These are phyloP conservation scores for Balanococcus diminutus DNA, from an alignment of 2,888 invertebrate genomes.

Conservation along the genomic window DNA sequence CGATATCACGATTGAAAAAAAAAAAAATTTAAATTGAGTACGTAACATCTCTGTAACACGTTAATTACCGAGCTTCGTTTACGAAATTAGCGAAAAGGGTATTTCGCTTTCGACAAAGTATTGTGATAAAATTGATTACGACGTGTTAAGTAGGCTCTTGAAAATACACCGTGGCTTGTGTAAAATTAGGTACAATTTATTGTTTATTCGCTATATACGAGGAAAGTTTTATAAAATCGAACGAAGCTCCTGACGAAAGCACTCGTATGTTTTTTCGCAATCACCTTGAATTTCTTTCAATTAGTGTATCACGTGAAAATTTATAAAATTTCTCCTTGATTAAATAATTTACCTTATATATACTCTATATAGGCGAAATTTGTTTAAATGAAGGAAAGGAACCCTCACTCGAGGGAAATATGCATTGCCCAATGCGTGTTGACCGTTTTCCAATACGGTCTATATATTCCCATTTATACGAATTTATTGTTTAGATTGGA, in stretches of 20 bases:
- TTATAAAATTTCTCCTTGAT: conserved; percentile 2
- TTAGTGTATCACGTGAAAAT: not conserved
- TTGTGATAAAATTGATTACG: not conserved
- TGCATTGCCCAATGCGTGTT: no score
- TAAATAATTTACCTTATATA: not conserved
- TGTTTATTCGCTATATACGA: no score
- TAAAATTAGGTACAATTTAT: no score
- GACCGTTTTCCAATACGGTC: conserved; percentile 3
- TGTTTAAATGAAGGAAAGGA: not conserved
- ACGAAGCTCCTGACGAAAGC: not conserved
- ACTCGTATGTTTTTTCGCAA: not conserved
- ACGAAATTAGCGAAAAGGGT: not conserved
- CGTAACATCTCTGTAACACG: not conserved
- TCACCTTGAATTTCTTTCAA: not conserved
- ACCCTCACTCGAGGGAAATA: not conserved
- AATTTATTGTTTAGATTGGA: conserved; percentile 24
- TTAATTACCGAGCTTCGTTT: not conserved
- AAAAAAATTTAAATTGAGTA: not conserved
- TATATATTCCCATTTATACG: conserved; percentile 26
- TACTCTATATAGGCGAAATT: not conserved
- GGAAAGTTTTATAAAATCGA: not conserved
- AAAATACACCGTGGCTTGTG: not conserved
- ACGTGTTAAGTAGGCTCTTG: not conserved
- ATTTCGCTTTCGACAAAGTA: not conserved
- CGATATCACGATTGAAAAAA: not conserved